Conservation (phyloP, 2,113 vertebrate species). For the Felis catus region F.catus_Fca126_mat1.0 CM031418.1:71671501-71672000, state of each 20-base stretch:
- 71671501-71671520: neutral
- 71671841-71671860: neutral
- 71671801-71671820: neutral
- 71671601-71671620: neutral
- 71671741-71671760: neutral
- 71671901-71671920: conserved; percentile 63
- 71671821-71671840: neutral
- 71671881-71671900: conserved; percentile 54
- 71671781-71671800: neutral
- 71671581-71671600: neutral
- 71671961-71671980: neutral
- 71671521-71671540: neutral
- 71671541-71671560: neutral
- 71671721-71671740: neutral
- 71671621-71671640: neutral
- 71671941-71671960: conserved; percentile 39
- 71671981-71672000: conserved; percentile 56
- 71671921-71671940: conserved; percentile 60
- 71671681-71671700: neutral
- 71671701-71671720: neutral
- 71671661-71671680: neutral
- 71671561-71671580: neutral
- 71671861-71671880: conserved; percentile 39
- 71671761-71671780: neutral
- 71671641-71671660: neutral